Evolutionary conservation across 1,140 invertebrate species (phyloP), one percentile per base, ranked within the genome.

Genomic region (Lutraria rhynchaena): DNA sequence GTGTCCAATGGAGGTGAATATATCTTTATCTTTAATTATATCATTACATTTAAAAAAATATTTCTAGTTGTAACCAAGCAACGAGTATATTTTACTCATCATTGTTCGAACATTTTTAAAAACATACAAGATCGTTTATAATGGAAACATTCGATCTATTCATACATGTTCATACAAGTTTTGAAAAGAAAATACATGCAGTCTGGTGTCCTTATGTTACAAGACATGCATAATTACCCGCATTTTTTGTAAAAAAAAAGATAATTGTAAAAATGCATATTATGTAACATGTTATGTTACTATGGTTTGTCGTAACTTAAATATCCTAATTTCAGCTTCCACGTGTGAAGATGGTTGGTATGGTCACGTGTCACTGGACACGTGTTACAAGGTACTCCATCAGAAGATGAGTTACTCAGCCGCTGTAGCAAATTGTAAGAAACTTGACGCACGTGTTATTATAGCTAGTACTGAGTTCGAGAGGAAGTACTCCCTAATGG

Each of bases 261-360:
- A n/a, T 53, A n/a, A 53, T 4, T n/a, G 19, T 9, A 53, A n/a
- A 53, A 1, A 53, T 24, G 51, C 2, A 24, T 53, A 24, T 4
- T 53, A 19, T n/a, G 19, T 1, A 53, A 53, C 19, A 53, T 9
- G 51, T n/a, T n/a, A n/a, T n/a, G n/a, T n/a, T n/a, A n/a, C n/a
- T n/a, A n/a, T n/a, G n/a, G n/a, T n/a, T n/a, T n/a, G n/a, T n/a
- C n/a, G n/a, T n/a, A n/a, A n/a, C n/a, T n/a, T n/a, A n/a, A n/a
- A n/a, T n/a, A n/a, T n/a, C n/a, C n/a, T n/a, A n/a, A 41, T 41
- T 41, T 7, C 41, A 81, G 78, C 78, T 19, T 81, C 78, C 19
- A 65, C 69, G 0, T 81, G 78, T 51, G 78, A 81, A 22, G 57
- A 63, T 19, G 78, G 69, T 7, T 81, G 78, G 78, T 81, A 81